Base-by-base conservation (phyloP, 2,888 invertebrate species). In the Nomada ruficornis region DNA sequence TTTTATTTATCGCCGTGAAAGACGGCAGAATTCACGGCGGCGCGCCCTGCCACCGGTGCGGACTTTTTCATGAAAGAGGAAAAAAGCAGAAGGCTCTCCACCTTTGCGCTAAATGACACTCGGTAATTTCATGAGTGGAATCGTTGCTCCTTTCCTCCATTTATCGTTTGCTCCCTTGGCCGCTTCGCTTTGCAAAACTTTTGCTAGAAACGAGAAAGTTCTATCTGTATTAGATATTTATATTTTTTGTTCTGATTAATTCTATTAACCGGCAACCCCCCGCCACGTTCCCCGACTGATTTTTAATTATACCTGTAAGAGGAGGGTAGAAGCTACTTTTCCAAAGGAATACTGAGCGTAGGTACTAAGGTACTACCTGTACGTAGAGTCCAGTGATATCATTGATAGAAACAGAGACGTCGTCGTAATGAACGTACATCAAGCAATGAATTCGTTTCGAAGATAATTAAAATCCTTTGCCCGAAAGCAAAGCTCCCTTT, bases 1-100 rank as follows among this genome's bases (percentile, higher is more conserved):
- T 89, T 88, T 91, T 91, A 91, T 91, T 91, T 91, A 89, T 91
- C 86, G 90, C 84, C 70, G 80, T 85, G 86, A 88, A 87, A 86
- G 83, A 80, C 74, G 82, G 2, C 47, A 15, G 79, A 87, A 84
- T 79, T 82, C 81, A 68, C 57, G 79, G 73, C 60, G 70, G 60
- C 64, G 59, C 26, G 18, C 26, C 11, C 55, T 42, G 63, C 36
- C 36, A 67, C 64, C 64, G 67, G 62, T 68, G 68, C 60, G 29
- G 67, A 75, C 69, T 74, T 76, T 5, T 74, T 71, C 67, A 62
- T 64, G 47, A 60, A 26, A 55, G 47, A 52, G 69, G 59, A 63
- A 52, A 71, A 71, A 44, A n/a, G n/a, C 15, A 10, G 50, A 18
- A 3, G 63, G 11, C 54, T 3, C 57, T 20, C 62, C 42, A 47